These are phyloP conservation scores for Stichodactyla helianthus DNA, from an alignment of 64 coral and sea anemone genomes.

Conservation along the genomic window DNA sequence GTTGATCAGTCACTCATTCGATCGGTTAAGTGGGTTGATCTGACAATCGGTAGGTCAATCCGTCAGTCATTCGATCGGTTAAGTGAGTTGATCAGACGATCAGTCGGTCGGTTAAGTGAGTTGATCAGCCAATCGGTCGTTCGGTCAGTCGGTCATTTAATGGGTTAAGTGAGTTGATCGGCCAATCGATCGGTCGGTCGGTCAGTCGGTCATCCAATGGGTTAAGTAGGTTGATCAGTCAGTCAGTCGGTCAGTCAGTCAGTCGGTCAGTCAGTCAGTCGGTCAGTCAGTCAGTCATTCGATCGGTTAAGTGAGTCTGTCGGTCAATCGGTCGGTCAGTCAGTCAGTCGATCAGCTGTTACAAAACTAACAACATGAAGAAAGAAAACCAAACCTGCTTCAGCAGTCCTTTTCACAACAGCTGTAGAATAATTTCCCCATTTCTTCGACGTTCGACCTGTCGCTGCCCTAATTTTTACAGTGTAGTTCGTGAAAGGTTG, in stretches of 20 bases:
- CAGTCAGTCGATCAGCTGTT: background rate
- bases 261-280: too few species aligned
- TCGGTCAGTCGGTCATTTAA: too few species aligned
- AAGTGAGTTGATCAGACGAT: background rate
- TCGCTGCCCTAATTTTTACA: conserved; percentile 64
- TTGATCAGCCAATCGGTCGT: too few species aligned
- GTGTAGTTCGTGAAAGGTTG: conserved; percentile 59
- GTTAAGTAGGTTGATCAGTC: too few species aligned
- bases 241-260: too few species aligned
- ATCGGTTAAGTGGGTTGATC: background rate
- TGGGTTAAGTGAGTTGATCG: background rate
- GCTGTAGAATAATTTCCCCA: conserved; percentile 84
- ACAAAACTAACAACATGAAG: background rate
- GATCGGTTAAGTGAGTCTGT: background rate
- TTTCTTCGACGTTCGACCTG: background rate
- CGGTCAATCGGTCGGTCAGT: background rate
- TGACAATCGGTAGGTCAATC: background rate
- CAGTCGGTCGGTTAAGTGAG: too few species aligned
- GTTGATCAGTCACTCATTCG: too few species aligned
- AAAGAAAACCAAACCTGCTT: conserved; percentile 58
- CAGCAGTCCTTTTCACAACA: conserved; percentile 37
- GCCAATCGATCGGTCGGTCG: too few species aligned
- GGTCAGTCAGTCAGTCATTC: background rate
- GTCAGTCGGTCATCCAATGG: too few species aligned
- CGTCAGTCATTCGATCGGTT: background rate